phyloP scores from a whole-genome alignment of 2,888 invertebrate genomes.

The Sphaerophoria rueppellii region DNA sequence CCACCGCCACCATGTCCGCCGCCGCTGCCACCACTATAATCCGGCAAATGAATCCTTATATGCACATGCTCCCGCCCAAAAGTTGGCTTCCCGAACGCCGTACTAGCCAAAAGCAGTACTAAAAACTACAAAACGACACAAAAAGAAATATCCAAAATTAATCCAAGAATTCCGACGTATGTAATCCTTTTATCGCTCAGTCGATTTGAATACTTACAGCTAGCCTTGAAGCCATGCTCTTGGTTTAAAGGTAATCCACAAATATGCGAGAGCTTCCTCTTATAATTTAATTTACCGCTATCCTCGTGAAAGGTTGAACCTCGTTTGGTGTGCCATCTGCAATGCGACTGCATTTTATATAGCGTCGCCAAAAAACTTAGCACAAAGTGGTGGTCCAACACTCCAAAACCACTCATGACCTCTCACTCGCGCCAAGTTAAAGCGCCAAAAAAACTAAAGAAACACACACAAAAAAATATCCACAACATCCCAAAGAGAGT shows the following conservation, averaged over 20 bases:
- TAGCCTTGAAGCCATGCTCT: constrained; percentile 67
- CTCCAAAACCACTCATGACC: constrained; percentile 52
- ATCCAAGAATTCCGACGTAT: constrained; percentile 21
- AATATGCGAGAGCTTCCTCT: constrained; percentile 39
- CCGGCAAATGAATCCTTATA: constrained; percentile 67
- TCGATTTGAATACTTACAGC: constrained; percentile 60
- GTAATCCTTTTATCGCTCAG: constrained; percentile 19
- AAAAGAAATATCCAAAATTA: constrained; percentile 48
- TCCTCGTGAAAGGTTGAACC: constrained; percentile 69
- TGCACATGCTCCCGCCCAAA: constrained; percentile 68
- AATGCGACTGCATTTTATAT: constrained; percentile 71
- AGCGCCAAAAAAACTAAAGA: constrained; percentile 29
- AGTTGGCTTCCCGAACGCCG: constrained; percentile 52
- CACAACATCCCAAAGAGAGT: constrained; percentile 46
- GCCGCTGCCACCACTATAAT: constrained; percentile 49
- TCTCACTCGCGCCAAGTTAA: constrained; percentile 49
- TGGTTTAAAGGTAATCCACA: constrained; percentile 64
- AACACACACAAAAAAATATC: background rate
- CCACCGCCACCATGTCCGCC: constrained; percentile 47
- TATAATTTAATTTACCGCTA: constrained; percentile 27
- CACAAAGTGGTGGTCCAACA: constrained; percentile 63
- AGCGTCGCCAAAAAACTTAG: constrained; percentile 69
- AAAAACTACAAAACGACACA: constrained; percentile 54
- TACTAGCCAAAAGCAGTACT: constrained; percentile 59
- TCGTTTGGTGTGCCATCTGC: constrained; percentile 72